Evolutionary conservation across 2,888 invertebrate species (phyloP).

Genomic region (Flexamia atlantica): DNA sequence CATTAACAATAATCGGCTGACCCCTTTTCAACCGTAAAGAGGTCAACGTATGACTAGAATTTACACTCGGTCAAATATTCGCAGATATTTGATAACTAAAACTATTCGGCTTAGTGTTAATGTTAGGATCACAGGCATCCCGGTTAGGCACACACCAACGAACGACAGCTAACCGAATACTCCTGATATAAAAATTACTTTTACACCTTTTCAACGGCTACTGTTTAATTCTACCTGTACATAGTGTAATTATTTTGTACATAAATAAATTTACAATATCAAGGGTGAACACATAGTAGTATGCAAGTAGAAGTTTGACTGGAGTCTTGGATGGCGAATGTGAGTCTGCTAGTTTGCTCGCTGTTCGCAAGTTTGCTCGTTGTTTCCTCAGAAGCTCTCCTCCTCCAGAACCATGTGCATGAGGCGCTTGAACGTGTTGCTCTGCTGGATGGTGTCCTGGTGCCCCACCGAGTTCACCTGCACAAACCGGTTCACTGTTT

Average conservation of each 20-base stretch:
- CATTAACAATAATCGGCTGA: slow-evolving; percentile 19
- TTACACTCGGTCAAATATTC: slow-evolving; percentile 56
- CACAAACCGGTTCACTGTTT: slow-evolving; percentile 65
- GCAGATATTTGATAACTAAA: slow-evolving; percentile 51
- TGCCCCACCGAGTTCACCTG: slow-evolving; percentile 83
- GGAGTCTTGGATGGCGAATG: slow-evolving; percentile 8
- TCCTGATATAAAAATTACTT: slow-evolving; percentile 60
- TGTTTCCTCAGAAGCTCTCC: slow-evolving; percentile 41
- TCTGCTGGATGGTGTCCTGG: slow-evolving; percentile 92
- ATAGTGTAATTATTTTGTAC: slow-evolving; percentile 59
- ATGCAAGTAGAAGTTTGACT: slow-evolving; percentile 17
- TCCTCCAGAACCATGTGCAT: slow-evolving; percentile 86
- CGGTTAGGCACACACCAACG: slow-evolving; percentile 57
- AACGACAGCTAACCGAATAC: slow-evolving; percentile 45
- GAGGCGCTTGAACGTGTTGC: slow-evolving; percentile 94
- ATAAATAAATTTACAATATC: slow-evolving; percentile 63
- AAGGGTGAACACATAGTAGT: slow-evolving; percentile 59
- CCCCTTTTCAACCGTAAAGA: slow-evolving; percentile 29
- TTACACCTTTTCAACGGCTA: slow-evolving; percentile 14
- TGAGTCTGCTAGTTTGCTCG: slow-evolving; percentile 20
- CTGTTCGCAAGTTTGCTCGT: slow-evolving; percentile 23
- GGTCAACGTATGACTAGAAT: slow-evolving; percentile 50
- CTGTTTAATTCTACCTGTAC: slow-evolving; percentile 48
- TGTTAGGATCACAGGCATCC: slow-evolving; percentile 55
- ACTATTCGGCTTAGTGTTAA: slow-evolving; percentile 39